Base-by-base conservation (phyloP, 2,888 invertebrate species). In the Aleiodes leptofemur region DNA sequence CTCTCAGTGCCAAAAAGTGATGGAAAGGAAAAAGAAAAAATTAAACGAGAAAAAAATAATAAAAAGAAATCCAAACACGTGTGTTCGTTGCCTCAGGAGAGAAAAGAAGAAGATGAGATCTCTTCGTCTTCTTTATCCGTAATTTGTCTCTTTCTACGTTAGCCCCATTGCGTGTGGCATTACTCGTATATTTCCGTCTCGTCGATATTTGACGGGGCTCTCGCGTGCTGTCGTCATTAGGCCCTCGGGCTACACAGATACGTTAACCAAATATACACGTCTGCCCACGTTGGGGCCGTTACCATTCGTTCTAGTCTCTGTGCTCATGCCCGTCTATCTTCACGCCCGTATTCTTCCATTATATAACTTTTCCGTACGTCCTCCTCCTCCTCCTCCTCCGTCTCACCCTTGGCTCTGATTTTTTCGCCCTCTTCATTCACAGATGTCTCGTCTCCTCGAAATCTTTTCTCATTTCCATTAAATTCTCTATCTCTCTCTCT, bases 131-230 rank as follows among this genome's bases (percentile, higher is more conserved):
- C 8, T 38, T 43, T n/a, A 38, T 16, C n/a, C 61, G 43, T 61
- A 34, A 53, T 66, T 55, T 38, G 31, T 64, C 43, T 34, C 61
- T 69, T 61, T n/a, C 51, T 6, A 34, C 34, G 34, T 34, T 6
- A 34, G 34, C 34, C 72, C 53, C 14, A 59, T 43, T 55, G 11
- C 5, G 29, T 13, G 31, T 71, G 50, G 53, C 72, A 66, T 61
- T 31, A 14, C 69, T 71, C 68, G 71, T 64, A 74, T 77, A 80
- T 80, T 79, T 81, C 51, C 34, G 80, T 77, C 76, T 64, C 77
- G 72, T 81, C 78, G 73, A 80, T 80, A 81, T 81, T 80, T 80
- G 80, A 81, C 76, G 74, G 74, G 14, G 69, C 77, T 79, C 69
- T 48, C 66, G 55, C 29, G 48, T 23, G 14, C 53, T 53, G 34